A percentile compares a stretch with the other conserved stretches of the same genome.
phyloP scores from a whole-genome alignment of 2,113 vertebrate genomes.

The Cephalopterus ornatus region DNA sequence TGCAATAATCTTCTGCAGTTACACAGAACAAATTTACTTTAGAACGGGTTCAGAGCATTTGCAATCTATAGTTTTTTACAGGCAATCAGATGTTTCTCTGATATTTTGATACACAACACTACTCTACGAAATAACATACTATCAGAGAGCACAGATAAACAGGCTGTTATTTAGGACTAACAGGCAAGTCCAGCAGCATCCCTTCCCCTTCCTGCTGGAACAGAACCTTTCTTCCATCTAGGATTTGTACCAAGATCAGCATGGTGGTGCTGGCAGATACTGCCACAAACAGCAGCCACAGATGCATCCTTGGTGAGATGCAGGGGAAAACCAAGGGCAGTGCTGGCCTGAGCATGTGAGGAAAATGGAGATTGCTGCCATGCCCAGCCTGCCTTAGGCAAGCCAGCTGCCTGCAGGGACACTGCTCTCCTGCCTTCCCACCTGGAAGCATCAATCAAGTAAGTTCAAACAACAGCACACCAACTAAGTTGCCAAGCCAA shows the following conservation, averaged over 20 bases:
- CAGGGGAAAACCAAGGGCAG: not conserved
- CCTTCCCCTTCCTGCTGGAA: not conserved
- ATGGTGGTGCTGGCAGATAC: accelerated
- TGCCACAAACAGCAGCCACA: accelerated
- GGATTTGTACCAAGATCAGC: not conserved
- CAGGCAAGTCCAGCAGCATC: not conserved
- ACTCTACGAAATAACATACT: not conserved
- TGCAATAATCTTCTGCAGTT: not conserved
- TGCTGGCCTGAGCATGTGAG: not conserved
- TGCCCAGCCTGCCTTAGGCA: not conserved
- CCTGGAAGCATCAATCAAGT: not conserved
- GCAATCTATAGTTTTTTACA: not conserved
- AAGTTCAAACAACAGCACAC: not conserved
- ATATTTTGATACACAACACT: not conserved
- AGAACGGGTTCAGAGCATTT: not conserved
- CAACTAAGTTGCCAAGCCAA: not conserved
- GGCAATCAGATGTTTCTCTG: not conserved
- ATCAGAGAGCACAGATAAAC: not conserved
- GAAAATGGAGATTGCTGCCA: not conserved
- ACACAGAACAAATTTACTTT: not conserved
- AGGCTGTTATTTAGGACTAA: not conserved
- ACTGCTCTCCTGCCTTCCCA: not conserved
- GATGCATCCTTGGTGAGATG: not conserved
- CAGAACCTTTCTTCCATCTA: not conserved
- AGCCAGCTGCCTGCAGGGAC: not conserved